These are phyloP conservation scores for Tretioscincus oriximinensis DNA, from an alignment of 2,113 vertebrate genomes.

Conservation along the genomic window DNA sequence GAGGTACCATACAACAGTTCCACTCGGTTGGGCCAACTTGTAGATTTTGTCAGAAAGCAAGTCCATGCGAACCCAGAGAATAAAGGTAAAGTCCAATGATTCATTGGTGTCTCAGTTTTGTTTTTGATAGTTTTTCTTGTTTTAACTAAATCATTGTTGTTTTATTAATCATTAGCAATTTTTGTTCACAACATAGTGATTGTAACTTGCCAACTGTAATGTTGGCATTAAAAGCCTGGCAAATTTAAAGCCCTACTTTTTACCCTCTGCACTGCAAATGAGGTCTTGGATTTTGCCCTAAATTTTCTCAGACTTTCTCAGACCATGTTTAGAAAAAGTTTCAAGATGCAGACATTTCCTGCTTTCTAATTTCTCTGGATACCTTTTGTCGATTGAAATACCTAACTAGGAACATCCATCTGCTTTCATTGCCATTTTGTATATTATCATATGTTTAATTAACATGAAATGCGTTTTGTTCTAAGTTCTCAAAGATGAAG, in stretches of 20 bases:
- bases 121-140: too few species aligned
- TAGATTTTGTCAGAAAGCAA: conserved; percentile 86
- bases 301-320: not conserved
- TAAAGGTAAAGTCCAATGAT: conserved; percentile 72
- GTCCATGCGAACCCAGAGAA: conserved; percentile 52
- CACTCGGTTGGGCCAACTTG: conserved; percentile 85
- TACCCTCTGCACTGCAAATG: not conserved
- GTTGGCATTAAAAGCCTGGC: not conserved
- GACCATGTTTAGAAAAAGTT: too few species aligned
- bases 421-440: not conserved
- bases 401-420: not conserved
- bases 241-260: not conserved
- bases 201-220: not conserved
- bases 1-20: conserved; percentile 83
- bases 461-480: conserved; percentile 14
- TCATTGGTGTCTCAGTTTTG: not conserved
- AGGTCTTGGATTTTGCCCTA: not conserved
- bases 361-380: too few species aligned
- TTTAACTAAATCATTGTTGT: too few species aligned
- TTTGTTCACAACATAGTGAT: not conserved
- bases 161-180: too few species aligned
- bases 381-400: too few species aligned
- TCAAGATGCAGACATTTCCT: too few species aligned
- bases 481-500: conserved; percentile 62
- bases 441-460: not conserved